Evolutionary conservation across 2,888 invertebrate species (phyloP).

Genomic region (Limenitis camilla): DNA sequence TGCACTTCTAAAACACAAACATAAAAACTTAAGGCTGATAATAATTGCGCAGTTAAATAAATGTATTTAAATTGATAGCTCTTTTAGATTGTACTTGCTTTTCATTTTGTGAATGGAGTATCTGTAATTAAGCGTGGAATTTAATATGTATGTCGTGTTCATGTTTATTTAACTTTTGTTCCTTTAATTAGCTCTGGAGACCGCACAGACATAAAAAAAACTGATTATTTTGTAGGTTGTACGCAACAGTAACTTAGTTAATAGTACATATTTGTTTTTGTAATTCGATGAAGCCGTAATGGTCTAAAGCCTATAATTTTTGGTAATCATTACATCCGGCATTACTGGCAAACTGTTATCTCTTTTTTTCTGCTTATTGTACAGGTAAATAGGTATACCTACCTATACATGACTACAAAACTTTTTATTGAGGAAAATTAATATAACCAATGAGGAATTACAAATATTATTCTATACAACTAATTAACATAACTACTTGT

Average conservation of each 20-base stretch:
- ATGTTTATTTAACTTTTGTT: too few relatives aligned
- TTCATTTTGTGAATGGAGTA: background rate
- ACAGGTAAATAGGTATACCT: too few relatives aligned
- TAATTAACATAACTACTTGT: background rate
- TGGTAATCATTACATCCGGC: constrained; percentile 17
- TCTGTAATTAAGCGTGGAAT: background rate
- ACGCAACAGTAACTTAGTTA: background rate
- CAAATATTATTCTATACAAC: background rate
- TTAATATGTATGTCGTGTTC: too few relatives aligned
- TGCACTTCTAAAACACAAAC: constrained; percentile 1
- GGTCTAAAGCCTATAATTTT: constrained; percentile 20
- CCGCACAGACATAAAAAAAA: too few relatives aligned
- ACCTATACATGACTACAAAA: too few relatives aligned
- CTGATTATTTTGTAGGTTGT: too few relatives aligned
- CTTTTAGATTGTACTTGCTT: constrained; percentile 4
- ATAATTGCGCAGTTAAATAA: constrained; percentile 18
- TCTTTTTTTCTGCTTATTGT: constrained; percentile 1
- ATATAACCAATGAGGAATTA: background rate
- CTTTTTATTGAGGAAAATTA: background rate
- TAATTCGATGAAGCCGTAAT: constrained; percentile 10
- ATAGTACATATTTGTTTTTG: constrained; percentile 18
- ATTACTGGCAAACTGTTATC: constrained; percentile 1
- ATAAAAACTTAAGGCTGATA: constrained; percentile 15
- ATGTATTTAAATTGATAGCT: constrained; percentile 18
- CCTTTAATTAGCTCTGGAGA: too few relatives aligned